Base-by-base conservation (phyloP, 1,140 invertebrate species). In the Drosophila seguyi region DNA sequence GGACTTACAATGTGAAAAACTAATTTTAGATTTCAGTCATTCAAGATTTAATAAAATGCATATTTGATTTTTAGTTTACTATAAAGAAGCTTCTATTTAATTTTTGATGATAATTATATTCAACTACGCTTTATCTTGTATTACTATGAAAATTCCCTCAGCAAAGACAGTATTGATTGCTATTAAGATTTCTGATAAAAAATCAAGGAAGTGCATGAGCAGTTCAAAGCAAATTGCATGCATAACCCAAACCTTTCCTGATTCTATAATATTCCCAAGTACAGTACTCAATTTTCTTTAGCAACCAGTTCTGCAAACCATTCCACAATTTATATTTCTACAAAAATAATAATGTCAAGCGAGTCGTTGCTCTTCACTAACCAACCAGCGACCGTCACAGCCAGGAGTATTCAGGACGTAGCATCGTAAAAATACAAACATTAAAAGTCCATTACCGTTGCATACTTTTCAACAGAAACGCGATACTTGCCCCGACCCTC, bases 391-490 rank as follows among this genome's bases (percentile, higher is more conserved):
- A 45, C 48, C 62, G 52, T 55, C 52, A 38, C 34, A 42, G 20
- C 31, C 47, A 18, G 55, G 20, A n/a, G 45, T 31, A 31, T 58
- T 27, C 44, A 22, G 48, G 50, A 38, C 42, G 20, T 44, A 29
- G 39, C 36, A 53, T 74, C 45, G 58, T 55, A 80, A 81, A 72
- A 76, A 71, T 76, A 61, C 59, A 69, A 83, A 83, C 80, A 83
- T 83, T 83, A 83, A 83, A 83, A 83, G 80, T 83, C 80, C 80
- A 83, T 83, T 83, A 83, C 75, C 75, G 77, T 66, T 65, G 79
- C 79, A 82, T 75, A 81, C 62, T 81, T 74, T 81, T 65, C 45
- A 75, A 38, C 39, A 66, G 34, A 41, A 69, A 31, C 42, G 56
- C 68, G 69, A 75, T 65, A 75, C 52, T 55, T 38, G 52, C 36